Evolutionary conservation across 2,797 vertebrate genomes (phyloP), one percentile per base, ranked within the genome.

Genomic region (Poliocrania exsul): DNA sequence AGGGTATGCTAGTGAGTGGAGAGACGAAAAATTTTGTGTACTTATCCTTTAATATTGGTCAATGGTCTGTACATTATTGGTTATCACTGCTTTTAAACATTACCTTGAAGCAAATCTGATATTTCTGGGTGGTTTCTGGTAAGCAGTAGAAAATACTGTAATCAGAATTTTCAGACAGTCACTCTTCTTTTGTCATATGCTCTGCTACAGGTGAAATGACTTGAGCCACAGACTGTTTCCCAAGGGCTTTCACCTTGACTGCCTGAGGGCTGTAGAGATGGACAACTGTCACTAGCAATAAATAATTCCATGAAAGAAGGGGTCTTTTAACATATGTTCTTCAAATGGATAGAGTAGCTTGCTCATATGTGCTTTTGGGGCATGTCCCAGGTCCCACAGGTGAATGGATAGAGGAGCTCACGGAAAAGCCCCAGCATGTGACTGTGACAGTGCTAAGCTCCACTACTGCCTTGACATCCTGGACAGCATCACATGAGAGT

Each of bases 331-430:
- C 20, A 1, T 5, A 5, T 1, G 4, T 19, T 9, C 13, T 54
- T 74, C 28, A 24, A 24, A 20, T 14, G 25, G 49, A 15, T 24
- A 18, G 9, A 61, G 23, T 40, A 50, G 7, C 19, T 61, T 79
- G 66, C 69, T 93, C 10, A 95, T 4, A 4, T 46, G n/a, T 93
- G 44, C 35, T 94, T 94, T 81, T 74, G 35, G 90, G 70, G 40
- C 11, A 2, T 88, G 21, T 80, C 66, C 19, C 94, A 99, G 99
- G 98, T 83, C 97, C 98, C 54, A 93, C 93, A 1, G 99, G 99
- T 1, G 98, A 99, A 90, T 98, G 98, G 98, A 96, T 99, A 87
- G 98, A 99, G 95, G 99, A 99, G 53, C 98, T 99, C 9, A 98
- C 97, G 0, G 98, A 99, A 95, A 98, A 98, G 56, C 99, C 99